Evolutionary conservation across 2,113 vertebrate species (phyloP).

Genomic region (Procavia capensis): DNA sequence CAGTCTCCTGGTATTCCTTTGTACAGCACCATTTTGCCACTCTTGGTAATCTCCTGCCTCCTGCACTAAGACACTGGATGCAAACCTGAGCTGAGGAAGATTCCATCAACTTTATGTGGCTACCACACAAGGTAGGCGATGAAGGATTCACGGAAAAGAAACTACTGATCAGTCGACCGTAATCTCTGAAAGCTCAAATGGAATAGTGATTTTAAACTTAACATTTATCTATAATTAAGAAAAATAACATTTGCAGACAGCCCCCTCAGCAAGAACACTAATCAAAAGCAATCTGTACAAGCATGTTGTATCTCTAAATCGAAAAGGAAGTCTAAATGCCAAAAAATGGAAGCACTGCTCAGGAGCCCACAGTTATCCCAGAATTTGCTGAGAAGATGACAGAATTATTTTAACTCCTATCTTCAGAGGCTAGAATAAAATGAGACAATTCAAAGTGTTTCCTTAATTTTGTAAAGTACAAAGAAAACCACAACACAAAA

Average conservation of each 20-base stretch:
- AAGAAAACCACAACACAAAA: background rate
- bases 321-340: background rate
- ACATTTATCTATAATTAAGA: background rate
- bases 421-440: slow-evolving; percentile 14
- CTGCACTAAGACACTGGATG: background rate
- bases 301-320: background rate
- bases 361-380: background rate
- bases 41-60: background rate
- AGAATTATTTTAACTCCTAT: slow-evolving; percentile 20
- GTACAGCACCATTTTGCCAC: background rate
- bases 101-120: background rate
- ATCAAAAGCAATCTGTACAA: slow-evolving; percentile 22
- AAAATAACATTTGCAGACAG: slow-evolving; percentile 41
- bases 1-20: background rate
- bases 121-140: background rate
- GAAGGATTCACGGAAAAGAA: background rate
- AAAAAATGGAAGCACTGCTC: background rate
- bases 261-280: background rate
- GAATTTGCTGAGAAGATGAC: background rate
- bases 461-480: background rate
- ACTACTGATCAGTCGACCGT: background rate
- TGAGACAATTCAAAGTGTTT: slow-evolving; percentile 11
- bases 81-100: background rate
- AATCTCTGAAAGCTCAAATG: slow-evolving; percentile 26
- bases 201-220: slow-evolving; percentile 13